phyloP scores from a whole-genome alignment of 1,140 invertebrate genomes.

The Sarcophaga peregrina region DNA sequence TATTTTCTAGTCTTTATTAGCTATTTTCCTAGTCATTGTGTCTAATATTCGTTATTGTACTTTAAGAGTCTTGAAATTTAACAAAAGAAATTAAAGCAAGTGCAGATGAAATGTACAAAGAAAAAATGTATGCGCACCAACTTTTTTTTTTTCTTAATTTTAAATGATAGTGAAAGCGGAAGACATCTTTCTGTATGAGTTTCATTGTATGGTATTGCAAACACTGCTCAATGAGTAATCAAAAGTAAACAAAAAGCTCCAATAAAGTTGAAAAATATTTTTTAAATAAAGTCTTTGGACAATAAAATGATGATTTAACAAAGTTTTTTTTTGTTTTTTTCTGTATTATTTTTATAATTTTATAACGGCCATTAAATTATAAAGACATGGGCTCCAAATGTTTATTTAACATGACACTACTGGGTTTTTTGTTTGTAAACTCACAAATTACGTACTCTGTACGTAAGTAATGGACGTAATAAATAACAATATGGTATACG shows the following conservation, averaged over 20 bases:
- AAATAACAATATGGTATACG: no score
- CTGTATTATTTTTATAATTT: background rate
- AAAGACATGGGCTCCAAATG: no score
- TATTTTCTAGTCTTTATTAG: background rate
- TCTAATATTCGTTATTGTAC: background rate
- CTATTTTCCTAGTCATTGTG: background rate
- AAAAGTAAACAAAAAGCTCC: background rate
- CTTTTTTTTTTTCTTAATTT: background rate
- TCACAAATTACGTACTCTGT: no score
- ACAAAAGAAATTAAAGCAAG: slow-evolving; percentile 33
- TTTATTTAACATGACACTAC: no score
- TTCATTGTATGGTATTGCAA: slow-evolving; percentile 20
- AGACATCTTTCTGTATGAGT: background rate
- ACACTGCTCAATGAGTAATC: slow-evolving; percentile 10
- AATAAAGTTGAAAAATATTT: background rate
- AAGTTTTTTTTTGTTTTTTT: background rate
- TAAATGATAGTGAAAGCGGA: slow-evolving; percentile 40
- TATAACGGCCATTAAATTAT: background rate
- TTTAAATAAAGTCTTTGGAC: no score
- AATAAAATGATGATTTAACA: slow-evolving; percentile 26
- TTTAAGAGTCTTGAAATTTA: background rate
- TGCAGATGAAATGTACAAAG: background rate
- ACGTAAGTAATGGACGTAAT: no score
- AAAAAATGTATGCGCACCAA: background rate
- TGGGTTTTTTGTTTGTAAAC: no score